Percentiles rank a stretch among this genome's conserved stretches.
These are phyloP conservation scores for Propithecus perrieri DNA, from an alignment of 2,797 vertebrate genomes.

Conservation along the genomic window DNA sequence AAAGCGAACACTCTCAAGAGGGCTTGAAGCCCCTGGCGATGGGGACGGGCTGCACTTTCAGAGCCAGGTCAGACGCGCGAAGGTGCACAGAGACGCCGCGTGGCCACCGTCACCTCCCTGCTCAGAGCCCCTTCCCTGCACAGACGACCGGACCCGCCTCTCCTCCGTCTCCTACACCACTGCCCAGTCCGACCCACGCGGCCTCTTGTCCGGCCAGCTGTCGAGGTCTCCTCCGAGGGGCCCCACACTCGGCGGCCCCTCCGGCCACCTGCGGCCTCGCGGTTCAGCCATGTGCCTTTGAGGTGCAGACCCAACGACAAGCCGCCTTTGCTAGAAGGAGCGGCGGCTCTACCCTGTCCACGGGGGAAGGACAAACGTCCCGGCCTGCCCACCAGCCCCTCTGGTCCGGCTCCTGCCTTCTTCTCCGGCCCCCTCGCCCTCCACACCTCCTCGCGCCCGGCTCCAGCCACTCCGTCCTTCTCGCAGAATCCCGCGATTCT, in stretches of 20 bases:
- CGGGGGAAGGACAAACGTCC: neutral
- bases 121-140: no score
- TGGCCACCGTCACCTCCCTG: rapidly evolving
- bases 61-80: no score
- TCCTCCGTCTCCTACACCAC: neutral
- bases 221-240: neutral
- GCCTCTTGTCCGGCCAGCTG: no score
- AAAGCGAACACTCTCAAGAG: no score
- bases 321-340: neutral
- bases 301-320: neutral
- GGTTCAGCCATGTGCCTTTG: neutral
- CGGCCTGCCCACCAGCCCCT: neutral
- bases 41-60: no score
- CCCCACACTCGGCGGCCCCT: neutral
- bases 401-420: neutral
- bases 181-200: no score
- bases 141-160: no score
- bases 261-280: neutral
- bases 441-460: neutral
- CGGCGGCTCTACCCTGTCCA: neutral
- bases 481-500: neutral
- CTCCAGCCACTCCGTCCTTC: neutral
- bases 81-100: no score
- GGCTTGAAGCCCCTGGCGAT: no score
- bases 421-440: neutral